phyloP scores from a whole-genome alignment of 2,797 vertebrate species.

The Semotilus atromaculatus region DNA sequence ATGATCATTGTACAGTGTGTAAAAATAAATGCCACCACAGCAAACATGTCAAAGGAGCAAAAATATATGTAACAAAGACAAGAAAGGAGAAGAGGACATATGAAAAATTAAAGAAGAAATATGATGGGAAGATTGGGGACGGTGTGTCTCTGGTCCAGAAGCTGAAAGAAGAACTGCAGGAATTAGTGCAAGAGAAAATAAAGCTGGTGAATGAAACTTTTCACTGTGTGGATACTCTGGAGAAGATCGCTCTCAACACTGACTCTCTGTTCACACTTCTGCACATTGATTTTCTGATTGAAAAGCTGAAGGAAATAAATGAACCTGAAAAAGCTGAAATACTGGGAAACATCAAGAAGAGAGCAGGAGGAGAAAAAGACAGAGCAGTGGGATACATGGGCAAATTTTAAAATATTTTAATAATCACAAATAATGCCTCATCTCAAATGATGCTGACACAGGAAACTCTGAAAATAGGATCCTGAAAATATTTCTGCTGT shows the following conservation, averaged over 20 bases:
- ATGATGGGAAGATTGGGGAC: fast-evolving
- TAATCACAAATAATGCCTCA: too few relatives aligned
- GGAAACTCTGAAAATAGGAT: too few relatives aligned
- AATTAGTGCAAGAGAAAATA: neutral
- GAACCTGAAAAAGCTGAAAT: fast-evolving
- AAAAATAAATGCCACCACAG: neutral
- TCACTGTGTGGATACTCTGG: neutral
- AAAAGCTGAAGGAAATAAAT: neutral
- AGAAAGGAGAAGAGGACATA: fast-evolving
- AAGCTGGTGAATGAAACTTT: neutral
- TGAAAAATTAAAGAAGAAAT: neutral
- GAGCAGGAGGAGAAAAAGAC: neutral
- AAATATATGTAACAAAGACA: neutral
- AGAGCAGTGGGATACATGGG: neutral
- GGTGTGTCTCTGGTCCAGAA: fast-evolving
- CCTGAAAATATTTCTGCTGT: too few relatives aligned
- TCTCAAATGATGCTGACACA: too few relatives aligned
- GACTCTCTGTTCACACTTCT: fast-evolving
- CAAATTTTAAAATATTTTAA: too few relatives aligned
- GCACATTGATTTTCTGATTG: neutral
- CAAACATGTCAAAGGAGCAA: neutral
- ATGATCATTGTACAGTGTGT: neutral
- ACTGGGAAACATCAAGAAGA: neutral
- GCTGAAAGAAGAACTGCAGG: neutral
- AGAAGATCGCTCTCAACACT: neutral